phyloP scores from a whole-genome alignment of 2,797 vertebrate species.

The Bothrops alternatus region DNA sequence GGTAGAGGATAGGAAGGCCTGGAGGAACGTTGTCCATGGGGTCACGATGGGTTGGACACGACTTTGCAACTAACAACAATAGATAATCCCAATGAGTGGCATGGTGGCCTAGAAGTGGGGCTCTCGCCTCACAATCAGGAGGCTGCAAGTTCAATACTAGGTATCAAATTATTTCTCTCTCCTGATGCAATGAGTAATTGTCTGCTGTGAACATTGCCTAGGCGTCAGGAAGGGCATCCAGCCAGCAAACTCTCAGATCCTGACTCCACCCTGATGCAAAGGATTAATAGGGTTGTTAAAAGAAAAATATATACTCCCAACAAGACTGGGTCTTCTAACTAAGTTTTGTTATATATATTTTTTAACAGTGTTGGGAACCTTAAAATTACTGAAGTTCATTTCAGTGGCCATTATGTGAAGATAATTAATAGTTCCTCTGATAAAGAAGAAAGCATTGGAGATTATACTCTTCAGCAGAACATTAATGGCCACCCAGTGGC shows the following conservation, averaged over 20 bases:
- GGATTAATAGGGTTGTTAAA: too few relatives aligned
- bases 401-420: slow-evolving; percentile 55
- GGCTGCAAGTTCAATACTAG: neutral
- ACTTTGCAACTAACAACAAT: neutral
- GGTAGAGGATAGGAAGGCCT: too few relatives aligned
- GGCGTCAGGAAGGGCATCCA: neutral
- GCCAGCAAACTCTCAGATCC: neutral
- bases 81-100: neutral
- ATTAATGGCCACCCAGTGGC: slow-evolving; percentile 43
- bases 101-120: too few relatives aligned
- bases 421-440: slow-evolving; percentile 51
- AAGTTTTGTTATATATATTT: slow-evolving; percentile 21
- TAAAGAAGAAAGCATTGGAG: slow-evolving; percentile 61
- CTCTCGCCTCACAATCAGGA: neutral
- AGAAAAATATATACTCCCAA: neutral
- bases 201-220: neutral
- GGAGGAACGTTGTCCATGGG: too few relatives aligned
- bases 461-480: slow-evolving; percentile 63
- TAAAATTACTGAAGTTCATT: slow-evolving; percentile 62
- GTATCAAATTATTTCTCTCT: neutral
- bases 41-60: too few relatives aligned
- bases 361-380: slow-evolving; percentile 58
- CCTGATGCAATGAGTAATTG: neutral
- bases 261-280: too few relatives aligned
- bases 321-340: neutral